These are phyloP conservation scores for Tachypleus tridentatus DNA, from an alignment of 1,140 invertebrate species.

Conservation along the genomic window DNA sequence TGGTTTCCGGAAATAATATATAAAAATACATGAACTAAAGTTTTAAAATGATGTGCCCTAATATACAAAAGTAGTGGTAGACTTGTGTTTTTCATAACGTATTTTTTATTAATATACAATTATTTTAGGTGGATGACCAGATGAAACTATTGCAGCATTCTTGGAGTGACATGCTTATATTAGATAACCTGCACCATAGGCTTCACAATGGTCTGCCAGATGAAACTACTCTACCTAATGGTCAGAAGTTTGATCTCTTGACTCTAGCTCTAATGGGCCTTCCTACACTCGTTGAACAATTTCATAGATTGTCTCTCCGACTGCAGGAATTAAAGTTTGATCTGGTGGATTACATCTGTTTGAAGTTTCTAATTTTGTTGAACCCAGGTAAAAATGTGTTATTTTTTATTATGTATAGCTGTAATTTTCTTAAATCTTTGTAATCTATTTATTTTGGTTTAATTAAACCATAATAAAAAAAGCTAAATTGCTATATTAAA, in stretches of 20 bases:
- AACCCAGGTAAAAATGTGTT: constrained; percentile 66
- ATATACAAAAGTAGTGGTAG: too few relatives aligned
- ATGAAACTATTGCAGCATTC: constrained; percentile 96
- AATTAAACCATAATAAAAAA: too few relatives aligned
- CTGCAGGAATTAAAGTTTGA: constrained; percentile 90
- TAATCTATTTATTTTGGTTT: too few relatives aligned
- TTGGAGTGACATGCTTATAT: constrained; percentile 93
- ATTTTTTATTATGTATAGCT: too few relatives aligned
- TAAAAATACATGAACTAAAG: too few relatives aligned
- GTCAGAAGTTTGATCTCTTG: constrained; percentile 87
- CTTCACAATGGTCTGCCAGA: constrained; percentile 87
- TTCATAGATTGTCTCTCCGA: constrained; percentile 79
- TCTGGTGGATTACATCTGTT: constrained; percentile 86
- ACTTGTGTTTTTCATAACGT: too few relatives aligned
- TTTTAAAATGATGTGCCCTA: too few relatives aligned
- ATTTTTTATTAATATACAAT: too few relatives aligned
- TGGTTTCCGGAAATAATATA: too few relatives aligned
- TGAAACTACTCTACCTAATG: constrained; percentile 82
- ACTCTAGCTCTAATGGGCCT: constrained; percentile 82
- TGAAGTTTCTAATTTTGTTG: constrained; percentile 90
- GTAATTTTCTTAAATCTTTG: too few relatives aligned
- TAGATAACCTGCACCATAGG: constrained; percentile 92
- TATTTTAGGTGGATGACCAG: constrained; percentile 85
- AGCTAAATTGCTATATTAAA: too few relatives aligned
- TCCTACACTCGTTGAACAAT: constrained; percentile 69